phyloP scores from a whole-genome alignment of 2,888 invertebrate species.

The Rotaria magnacalcarata region DNA sequence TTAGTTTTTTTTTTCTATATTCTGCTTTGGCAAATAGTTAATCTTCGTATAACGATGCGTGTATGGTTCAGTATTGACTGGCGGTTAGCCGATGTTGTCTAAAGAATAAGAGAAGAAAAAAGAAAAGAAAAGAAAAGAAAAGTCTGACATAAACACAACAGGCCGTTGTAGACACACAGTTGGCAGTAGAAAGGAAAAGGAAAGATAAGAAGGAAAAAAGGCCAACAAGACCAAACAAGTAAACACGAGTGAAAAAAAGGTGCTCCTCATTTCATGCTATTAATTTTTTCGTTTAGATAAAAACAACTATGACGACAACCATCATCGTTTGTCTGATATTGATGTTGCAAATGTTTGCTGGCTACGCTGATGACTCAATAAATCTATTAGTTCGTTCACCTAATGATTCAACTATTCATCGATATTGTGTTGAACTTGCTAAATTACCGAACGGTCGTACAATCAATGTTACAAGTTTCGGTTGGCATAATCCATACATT shows the following conservation, averaged over 20 bases:
- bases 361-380: background rate
- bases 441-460: background rate
- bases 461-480: background rate
- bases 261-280: background rate
- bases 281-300: background rate
- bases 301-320: background rate
- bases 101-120: background rate
- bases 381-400: background rate
- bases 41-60: no score
- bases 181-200: background rate
- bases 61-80: no score
- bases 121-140: background rate
- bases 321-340: background rate
- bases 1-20: no score
- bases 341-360: background rate
- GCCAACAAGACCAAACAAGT: no score
- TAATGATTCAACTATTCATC: background rate
- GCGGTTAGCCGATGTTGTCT: background rate
- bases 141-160: no score
- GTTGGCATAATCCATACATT: constrained; percentile 4
- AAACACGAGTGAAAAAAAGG: background rate
- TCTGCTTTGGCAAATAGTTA: no score
- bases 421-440: constrained; percentile 11
- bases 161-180: background rate
- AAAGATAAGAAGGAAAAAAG: background rate